Percentiles rank a stretch among this genome's conserved stretches.
phyloP scores from a whole-genome alignment of 2,888 invertebrate species.

The Zele albiditarsus region DNA sequence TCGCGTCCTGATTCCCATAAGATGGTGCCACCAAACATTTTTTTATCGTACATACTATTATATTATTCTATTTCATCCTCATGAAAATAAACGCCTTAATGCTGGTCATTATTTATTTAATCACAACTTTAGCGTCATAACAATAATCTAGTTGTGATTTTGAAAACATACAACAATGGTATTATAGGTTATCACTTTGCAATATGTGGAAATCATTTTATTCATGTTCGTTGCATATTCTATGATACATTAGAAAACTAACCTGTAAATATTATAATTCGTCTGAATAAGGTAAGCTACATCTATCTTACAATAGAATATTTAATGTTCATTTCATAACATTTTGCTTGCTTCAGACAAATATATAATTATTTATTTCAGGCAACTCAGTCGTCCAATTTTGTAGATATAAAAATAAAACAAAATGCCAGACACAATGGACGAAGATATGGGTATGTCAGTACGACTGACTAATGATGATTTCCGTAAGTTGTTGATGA shows the following conservation, averaged over 20 bases:
- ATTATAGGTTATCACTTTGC: no score
- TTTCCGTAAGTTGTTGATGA: slow-evolving; percentile 96
- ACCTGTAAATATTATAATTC: background rate
- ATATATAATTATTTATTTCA: background rate
- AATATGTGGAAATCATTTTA: no score
- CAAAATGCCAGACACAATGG: slow-evolving; percentile 67
- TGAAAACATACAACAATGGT: no score
- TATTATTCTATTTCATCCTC: no score
- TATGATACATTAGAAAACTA: background rate
- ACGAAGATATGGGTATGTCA: slow-evolving; percentile 73
- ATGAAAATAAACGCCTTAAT: no score
- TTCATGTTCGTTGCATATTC: background rate
- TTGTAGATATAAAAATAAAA: background rate
- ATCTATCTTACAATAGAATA: background rate
- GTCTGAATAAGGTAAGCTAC: background rate
- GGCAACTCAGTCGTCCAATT: background rate
- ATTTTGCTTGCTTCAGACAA: background rate
- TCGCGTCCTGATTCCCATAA: no score
- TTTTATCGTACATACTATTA: no score
- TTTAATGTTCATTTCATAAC: background rate
- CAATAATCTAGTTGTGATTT: no score
- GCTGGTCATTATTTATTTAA: no score
- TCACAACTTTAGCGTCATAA: no score
- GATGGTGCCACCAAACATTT: no score
- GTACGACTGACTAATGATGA: slow-evolving; percentile 96